Evolutionary conservation across 2,797 vertebrate species (phyloP).

Genomic region (Nyctibius grandis): DNA sequence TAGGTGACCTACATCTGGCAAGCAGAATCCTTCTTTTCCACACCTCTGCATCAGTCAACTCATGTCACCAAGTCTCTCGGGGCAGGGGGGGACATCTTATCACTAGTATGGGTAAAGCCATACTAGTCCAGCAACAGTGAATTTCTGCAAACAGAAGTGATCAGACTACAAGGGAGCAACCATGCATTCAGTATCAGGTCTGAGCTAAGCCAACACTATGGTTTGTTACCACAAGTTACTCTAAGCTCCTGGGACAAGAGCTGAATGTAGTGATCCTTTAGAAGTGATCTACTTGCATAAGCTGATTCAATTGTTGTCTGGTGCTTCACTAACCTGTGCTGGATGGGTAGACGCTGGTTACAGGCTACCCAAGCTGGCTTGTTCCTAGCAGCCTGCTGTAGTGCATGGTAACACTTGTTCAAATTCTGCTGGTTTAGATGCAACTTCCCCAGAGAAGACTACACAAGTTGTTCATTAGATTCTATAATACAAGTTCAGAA

Average conservation of each 20-base stretch:
- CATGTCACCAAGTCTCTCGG: background rate
- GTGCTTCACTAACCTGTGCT: background rate
- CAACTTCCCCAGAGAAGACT: background rate
- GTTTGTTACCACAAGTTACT: background rate
- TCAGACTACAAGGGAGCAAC: background rate
- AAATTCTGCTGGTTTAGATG: background rate
- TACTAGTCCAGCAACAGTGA: background rate
- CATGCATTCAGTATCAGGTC: background rate
- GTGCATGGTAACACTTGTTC: background rate
- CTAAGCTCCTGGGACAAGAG: background rate
- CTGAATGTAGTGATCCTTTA: background rate
- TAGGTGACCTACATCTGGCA: constrained; percentile 45
- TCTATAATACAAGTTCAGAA: background rate
- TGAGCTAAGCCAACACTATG: background rate
- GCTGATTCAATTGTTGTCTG: background rate
- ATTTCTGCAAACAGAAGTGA: background rate
- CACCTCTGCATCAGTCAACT: background rate
- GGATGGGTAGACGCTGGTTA: background rate
- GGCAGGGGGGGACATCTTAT: background rate
- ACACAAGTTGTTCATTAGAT: background rate
- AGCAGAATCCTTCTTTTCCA: background rate
- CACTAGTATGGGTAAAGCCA: background rate
- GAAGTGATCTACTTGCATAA: background rate
- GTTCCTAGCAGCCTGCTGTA: background rate
- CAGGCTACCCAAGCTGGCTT: background rate